Conservation (phyloP, 2,797 vertebrate species). For the Clarias pachynema region DNA sequence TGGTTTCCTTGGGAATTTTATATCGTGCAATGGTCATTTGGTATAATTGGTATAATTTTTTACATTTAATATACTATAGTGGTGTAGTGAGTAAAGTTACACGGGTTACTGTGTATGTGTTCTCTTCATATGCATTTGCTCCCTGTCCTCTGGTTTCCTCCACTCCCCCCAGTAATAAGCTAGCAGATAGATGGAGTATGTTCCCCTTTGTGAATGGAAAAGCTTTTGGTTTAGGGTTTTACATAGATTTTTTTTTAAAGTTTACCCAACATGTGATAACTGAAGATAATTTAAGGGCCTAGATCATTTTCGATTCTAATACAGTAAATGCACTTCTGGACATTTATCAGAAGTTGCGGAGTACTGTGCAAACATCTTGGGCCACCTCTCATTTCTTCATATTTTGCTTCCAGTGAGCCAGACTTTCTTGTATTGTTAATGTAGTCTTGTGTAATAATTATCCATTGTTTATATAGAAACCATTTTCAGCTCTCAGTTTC, state of each 20-base stretch:
- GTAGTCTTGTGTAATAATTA: too few species aligned
- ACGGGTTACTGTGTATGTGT: not conserved
- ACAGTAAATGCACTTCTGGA: not conserved
- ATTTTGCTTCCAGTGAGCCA: too few species aligned
- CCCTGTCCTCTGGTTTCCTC: not conserved
- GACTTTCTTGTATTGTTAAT: too few species aligned
- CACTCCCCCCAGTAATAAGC: not conserved
- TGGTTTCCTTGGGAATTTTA: not conserved
- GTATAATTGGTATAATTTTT: too few species aligned
- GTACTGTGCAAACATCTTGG: not conserved
- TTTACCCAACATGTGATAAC: not conserved
- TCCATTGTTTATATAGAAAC: too few species aligned
- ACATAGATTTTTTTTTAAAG: not conserved
- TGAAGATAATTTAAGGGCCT: too few species aligned
- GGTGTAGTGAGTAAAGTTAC: too few species aligned
- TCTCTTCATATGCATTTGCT: not conserved
- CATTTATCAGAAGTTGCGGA: too few species aligned
- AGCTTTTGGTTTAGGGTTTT: not conserved
- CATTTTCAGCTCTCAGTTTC: too few species aligned
- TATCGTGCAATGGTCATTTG: too few species aligned
- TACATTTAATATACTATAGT: not conserved
- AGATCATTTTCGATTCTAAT: not conserved
- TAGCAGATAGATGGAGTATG: not conserved
- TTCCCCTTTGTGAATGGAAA: not conserved
- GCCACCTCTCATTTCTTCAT: too few species aligned